Percentiles rank a stretch among this genome's conserved stretches.
Conservation (phyloP, 2,888 invertebrate genomes). For the Heteromurus nitidus region DNA sequence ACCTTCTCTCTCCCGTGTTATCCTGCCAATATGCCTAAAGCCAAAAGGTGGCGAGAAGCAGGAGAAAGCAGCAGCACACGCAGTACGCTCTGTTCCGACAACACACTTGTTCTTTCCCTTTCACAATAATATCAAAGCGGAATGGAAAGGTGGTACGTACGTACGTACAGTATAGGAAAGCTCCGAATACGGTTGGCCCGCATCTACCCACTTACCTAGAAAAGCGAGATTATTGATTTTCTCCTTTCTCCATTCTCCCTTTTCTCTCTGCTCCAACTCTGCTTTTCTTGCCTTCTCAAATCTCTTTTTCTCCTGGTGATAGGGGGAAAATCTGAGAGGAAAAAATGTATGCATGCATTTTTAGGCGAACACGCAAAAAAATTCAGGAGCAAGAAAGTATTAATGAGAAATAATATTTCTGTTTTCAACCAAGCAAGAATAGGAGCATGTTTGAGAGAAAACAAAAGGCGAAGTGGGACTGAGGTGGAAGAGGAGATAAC, state of each 20-base stretch:
- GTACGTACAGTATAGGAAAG: neutral
- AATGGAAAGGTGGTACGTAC: too few species aligned
- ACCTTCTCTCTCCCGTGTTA: neutral
- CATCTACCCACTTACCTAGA: conserved; percentile 59
- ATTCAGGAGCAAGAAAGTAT: neutral
- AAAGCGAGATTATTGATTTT: conserved; percentile 57
- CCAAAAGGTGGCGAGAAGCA: neutral
- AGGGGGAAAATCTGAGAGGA: too few species aligned
- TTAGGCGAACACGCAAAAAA: neutral
- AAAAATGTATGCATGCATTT: neutral
- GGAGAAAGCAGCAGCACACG: neutral
- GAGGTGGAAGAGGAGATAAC: too few species aligned
- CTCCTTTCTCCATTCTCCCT: conserved; percentile 12
- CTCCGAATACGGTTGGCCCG: neutral
- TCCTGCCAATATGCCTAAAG: neutral
- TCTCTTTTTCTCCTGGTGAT: neutral
- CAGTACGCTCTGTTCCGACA: too few species aligned
- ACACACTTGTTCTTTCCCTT: too few species aligned
- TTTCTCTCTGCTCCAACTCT: neutral
- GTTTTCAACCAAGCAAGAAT: neutral
- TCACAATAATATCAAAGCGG: too few species aligned
- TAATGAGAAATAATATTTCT: neutral
- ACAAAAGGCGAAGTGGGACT: too few species aligned
- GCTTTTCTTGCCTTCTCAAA: neutral
- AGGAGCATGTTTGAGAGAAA: neutral